Percentiles rank a stretch among this genome's conserved stretches.
Evolutionary conservation across 37 sponge, comb jelly and placozoan species (phyloP).

Genomic region (Lycopodina hypogea): DNA sequence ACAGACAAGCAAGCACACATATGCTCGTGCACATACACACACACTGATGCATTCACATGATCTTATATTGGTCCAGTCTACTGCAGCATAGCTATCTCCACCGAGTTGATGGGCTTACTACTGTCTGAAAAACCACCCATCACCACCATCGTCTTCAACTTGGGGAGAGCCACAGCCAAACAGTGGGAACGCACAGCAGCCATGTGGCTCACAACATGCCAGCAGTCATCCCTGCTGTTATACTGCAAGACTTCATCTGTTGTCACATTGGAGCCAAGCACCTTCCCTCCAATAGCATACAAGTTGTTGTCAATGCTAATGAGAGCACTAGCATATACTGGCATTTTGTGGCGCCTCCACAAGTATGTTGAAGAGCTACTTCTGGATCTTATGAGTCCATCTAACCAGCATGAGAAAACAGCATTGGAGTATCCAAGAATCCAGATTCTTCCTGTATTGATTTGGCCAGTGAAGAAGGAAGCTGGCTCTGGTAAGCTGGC

Average conservation of each 20-base stretch:
- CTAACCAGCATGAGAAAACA: not conserved
- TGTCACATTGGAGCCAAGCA: too few relatives aligned
- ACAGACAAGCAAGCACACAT: too few relatives aligned
- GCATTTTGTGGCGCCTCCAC: not conserved
- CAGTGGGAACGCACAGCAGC: not conserved
- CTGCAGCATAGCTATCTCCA: not conserved
- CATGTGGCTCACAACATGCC: not conserved
- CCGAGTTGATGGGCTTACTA: not conserved
- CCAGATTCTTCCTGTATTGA: not conserved
- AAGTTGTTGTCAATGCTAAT: not conserved
- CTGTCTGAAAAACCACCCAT: not conserved
- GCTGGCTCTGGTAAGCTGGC: constrained; percentile 4
- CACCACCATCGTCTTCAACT: not conserved
- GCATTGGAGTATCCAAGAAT: not conserved
- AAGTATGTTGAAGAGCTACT: not conserved
- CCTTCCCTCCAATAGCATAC: constrained; percentile 10
- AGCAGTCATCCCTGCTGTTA: not conserved
- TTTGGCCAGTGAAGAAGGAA: not conserved
- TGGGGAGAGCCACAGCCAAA: not conserved
- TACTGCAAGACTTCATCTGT: not conserved
- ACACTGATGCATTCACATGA: too few relatives aligned
- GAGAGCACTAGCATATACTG: not conserved
- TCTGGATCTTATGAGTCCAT: not conserved
- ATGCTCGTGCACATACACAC: too few relatives aligned
- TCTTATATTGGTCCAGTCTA: too few relatives aligned